Percentiles rank a stretch among this genome's conserved stretches.
These are phyloP conservation scores for Clavelina lepadiformis DNA, from an alignment of 23 tunicate genomes.

Conservation along the genomic window DNA sequence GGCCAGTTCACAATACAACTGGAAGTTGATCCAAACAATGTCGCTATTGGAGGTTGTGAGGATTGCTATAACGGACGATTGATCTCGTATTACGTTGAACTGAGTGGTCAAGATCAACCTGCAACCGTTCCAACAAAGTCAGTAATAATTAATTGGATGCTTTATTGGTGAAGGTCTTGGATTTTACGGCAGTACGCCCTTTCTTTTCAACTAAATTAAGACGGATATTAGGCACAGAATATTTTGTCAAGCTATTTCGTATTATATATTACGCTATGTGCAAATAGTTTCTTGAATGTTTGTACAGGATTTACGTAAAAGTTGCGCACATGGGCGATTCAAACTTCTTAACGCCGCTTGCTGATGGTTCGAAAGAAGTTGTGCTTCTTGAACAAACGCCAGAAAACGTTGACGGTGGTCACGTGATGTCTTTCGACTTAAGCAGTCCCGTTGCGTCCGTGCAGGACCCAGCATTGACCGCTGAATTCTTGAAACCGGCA, in stretches of 20 bases:
- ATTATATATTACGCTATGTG: too few species aligned
- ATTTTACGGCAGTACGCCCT: too few species aligned
- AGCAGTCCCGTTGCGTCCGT: slow-evolving; percentile 23
- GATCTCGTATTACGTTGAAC: slow-evolving; percentile 20
- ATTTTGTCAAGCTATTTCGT: too few species aligned
- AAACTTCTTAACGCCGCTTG: slow-evolving; percentile 11
- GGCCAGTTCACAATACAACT: slow-evolving; percentile 19
- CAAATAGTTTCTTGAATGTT: too few species aligned
- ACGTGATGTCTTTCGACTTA: slow-evolving; percentile 26
- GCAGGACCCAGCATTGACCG: slow-evolving; percentile 24
- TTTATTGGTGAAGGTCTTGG: too few species aligned
- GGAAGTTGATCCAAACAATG: slow-evolving; percentile 18
- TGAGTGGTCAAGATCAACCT: slow-evolving; percentile 10
- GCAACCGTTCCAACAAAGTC: slow-evolving; percentile 23
- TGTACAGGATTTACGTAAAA: slow-evolving; percentile 14
- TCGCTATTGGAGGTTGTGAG: slow-evolving; percentile 24
- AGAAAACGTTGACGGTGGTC: slow-evolving; percentile 31
- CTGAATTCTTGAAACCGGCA: slow-evolving; percentile 24
- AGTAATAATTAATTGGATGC: too few species aligned
- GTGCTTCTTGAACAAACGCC: slow-evolving; percentile 27
- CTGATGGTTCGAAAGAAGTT: slow-evolving; percentile 2
- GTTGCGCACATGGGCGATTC: slow-evolving; percentile 45
- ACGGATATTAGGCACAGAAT: too few species aligned
- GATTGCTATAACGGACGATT: slow-evolving; percentile 30
- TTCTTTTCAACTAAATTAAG: too few species aligned